phyloP scores from a whole-genome alignment of 2,888 invertebrate species.

The Congeria kusceri region DNA sequence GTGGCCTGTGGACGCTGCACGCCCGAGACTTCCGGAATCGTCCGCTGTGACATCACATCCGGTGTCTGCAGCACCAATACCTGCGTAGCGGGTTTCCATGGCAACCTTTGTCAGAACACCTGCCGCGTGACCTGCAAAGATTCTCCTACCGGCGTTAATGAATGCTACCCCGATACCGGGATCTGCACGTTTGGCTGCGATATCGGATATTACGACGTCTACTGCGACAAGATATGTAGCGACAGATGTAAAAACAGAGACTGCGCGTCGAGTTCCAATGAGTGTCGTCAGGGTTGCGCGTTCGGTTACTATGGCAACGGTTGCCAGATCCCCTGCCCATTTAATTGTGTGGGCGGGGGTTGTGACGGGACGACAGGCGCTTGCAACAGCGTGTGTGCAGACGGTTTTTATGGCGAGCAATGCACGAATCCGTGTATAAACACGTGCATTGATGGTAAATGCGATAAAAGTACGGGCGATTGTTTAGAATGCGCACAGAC shows the following conservation, averaged over 20 bases:
- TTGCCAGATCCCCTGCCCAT: no score
- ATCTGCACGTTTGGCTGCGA: slow-evolving; percentile 55
- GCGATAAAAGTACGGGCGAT: no score
- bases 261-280: slow-evolving; percentile 39
- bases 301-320: no score
- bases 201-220: slow-evolving; percentile 39
- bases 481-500: no score
- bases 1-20: slow-evolving; percentile 39
- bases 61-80: slow-evolving; percentile 32
- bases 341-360: no score
- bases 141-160: slow-evolving; percentile 30
- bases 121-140: slow-evolving; percentile 36
- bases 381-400: no score
- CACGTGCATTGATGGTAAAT: no score
- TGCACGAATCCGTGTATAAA: no score
- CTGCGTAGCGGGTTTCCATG: slow-evolving; percentile 46
- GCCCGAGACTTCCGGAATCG: slow-evolving; percentile 16
- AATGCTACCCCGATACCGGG: slow-evolving; percentile 38
- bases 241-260: slow-evolving; percentile 38
- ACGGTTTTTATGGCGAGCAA: no score
- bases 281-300: no score
- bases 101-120: slow-evolving; percentile 25
- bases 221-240: slow-evolving; percentile 47
- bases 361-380: no score
- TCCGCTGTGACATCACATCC: slow-evolving; percentile 40